These are phyloP conservation scores for Xenentodon cancila DNA, from an alignment of 2,797 vertebrate species.

Conservation along the genomic window DNA sequence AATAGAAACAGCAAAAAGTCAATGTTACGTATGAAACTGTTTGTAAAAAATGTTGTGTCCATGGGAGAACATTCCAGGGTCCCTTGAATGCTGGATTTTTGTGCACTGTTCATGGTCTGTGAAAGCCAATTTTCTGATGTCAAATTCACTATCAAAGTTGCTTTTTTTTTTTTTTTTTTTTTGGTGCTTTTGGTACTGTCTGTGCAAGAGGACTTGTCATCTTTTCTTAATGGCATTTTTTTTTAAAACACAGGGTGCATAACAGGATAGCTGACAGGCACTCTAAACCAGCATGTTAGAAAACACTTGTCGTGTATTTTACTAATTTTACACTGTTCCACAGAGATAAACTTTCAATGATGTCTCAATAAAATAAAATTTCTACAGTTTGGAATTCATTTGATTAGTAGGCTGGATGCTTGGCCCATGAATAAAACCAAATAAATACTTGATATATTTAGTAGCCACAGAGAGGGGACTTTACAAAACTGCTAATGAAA, in stretches of 20 bases:
- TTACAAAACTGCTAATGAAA: too few relatives aligned
- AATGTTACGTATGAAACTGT: too few relatives aligned
- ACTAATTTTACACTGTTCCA: slow-evolving; percentile 65
- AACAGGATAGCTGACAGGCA: slow-evolving; percentile 71
- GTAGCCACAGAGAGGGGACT: too few relatives aligned
- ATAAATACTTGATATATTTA: too few relatives aligned
- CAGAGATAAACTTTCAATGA: slow-evolving; percentile 46
- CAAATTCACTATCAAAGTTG: slow-evolving; percentile 59
- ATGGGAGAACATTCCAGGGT: slow-evolving; percentile 26
- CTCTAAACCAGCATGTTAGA: slow-evolving; percentile 75
- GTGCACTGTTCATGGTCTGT: slow-evolving; percentile 45
- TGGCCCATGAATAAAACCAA: too few relatives aligned
- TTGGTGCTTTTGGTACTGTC: slow-evolving; percentile 70
- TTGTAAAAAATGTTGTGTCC: too few relatives aligned
- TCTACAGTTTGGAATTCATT: slow-evolving; percentile 27
- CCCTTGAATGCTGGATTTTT: slow-evolving; percentile 44
- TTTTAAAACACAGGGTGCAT: slow-evolving; percentile 67
- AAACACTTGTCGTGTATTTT: slow-evolving; percentile 66
- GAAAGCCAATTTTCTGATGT: slow-evolving; percentile 66
- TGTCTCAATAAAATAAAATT: slow-evolving; percentile 47
- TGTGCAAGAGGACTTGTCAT: slow-evolving; percentile 71
- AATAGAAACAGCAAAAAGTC: too few relatives aligned
- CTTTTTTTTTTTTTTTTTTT: slow-evolving; percentile 57
- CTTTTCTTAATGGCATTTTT: slow-evolving; percentile 62
- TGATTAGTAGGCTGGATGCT: slow-evolving; percentile 34